Base-by-base conservation (phyloP, 1,140 invertebrate genomes). In the Musca domestica region DNA sequence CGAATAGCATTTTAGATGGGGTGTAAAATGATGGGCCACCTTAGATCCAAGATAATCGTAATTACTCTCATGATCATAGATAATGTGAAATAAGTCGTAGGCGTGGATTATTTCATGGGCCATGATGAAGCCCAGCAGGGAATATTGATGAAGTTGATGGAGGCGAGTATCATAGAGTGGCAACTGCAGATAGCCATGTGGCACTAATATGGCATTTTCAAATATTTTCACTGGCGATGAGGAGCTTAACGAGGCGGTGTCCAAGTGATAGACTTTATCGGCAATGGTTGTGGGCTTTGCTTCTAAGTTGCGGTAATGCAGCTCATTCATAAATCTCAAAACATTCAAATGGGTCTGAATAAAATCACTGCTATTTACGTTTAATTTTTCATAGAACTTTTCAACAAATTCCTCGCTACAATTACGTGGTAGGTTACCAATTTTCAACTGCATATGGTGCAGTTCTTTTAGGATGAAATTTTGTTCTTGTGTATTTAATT, bases 101-200 rank as follows among this genome's bases (percentile, higher is more conserved):
- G 74, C 74, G 54, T 76, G 74, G 15, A 74, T 70, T 25, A 75
- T 61, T 67, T 76, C 74, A n/a, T 74, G 74, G 9, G 74, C 74
- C 7, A 76, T 22, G 1, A 76, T 76, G 54, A 75, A 75, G 6
- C 74, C 74, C 7, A 76, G 41, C 17, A 71, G 68, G 10, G 74
- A 73, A 41, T 75, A 70, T 20, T 74, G 74, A 46, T 68, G 34
- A 41, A 76, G 20, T n/a, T 20, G 20, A 1, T 68, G 41, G 0
- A 76, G 52, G 0, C 61, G 67, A n/a, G 64, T 64, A 49, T 74
- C 71, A 27, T 69, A 76, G 6, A 74, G 63, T 17, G 74, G 74
- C 67, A 73, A 47, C 20, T 74, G 73, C 20, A 76, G 41, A 41
- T 75, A 76, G 17, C 70, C 74, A 30, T 73, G 70, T 20, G 74